These are phyloP conservation scores for Oreochromis grahami DNA, from an alignment of 2,797 vertebrate species.

Conservation along the genomic window DNA sequence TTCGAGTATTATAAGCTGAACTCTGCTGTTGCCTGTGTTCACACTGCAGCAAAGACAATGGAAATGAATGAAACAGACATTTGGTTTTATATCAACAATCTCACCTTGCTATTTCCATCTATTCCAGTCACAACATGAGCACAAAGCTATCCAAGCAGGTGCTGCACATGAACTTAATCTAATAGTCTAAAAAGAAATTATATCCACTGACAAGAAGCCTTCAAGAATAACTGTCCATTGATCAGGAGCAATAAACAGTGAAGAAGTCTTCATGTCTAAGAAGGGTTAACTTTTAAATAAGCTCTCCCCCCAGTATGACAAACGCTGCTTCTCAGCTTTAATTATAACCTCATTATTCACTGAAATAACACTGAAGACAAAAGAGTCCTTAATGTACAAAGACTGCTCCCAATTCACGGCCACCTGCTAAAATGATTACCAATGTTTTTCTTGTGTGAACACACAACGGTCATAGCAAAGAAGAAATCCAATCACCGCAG, in stretches of 20 bases:
- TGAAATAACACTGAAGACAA: conserved; percentile 1
- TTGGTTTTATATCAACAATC: not conserved
- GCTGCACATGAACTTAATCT: not conserved
- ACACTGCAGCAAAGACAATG: not conserved
- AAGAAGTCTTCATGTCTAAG: not conserved
- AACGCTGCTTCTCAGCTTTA: not conserved
- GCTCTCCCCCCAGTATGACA: not conserved
- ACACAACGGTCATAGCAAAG: not conserved
- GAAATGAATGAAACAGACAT: not conserved
- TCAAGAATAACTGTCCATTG: not conserved
- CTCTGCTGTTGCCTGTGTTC: not conserved
- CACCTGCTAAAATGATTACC: conserved; percentile 13
- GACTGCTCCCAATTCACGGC: not conserved
- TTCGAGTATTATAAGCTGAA: not conserved
- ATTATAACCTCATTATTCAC: conserved; percentile 22
- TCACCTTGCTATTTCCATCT: not conserved
- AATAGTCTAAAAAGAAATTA: not conserved
- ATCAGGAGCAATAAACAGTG: not conserved
- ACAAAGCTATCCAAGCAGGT: conserved; percentile 19
- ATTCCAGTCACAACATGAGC: conserved; percentile 18
- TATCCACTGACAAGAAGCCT: conserved; percentile 7
- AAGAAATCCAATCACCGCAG: conserved; percentile 50
- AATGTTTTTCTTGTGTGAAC: not conserved
- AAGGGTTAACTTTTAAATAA: not conserved
- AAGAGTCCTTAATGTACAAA: not conserved